A percentile compares a stretch with the other conserved stretches of the same genome.
Evolutionary conservation across 1,140 invertebrate species (phyloP).

Genomic region (Plodia interpunctella): DNA sequence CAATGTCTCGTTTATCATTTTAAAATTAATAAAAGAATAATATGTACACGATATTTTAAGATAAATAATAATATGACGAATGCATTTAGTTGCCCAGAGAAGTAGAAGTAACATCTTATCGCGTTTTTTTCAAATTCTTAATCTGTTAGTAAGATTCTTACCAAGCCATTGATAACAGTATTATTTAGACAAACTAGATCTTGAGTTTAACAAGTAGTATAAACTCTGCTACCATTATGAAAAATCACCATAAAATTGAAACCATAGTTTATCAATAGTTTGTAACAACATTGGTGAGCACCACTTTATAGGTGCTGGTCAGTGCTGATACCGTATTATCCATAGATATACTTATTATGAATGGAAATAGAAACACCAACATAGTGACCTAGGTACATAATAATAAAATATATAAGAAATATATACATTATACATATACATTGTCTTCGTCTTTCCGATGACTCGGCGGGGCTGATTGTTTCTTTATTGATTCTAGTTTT

Average conservation of each 20-base stretch:
- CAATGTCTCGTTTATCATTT: conserved; percentile 74
- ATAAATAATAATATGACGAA: conserved; percentile 54
- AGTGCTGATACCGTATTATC: conserved; percentile 52
- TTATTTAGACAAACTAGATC: conserved; percentile 74
- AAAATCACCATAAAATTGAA: conserved; percentile 51
- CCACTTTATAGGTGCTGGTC: conserved; percentile 31
- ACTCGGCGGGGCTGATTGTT: conserved; percentile 37
- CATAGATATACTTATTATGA: conserved; percentile 64
- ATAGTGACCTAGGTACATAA: conserved; percentile 69
- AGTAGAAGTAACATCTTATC: conserved; percentile 46
- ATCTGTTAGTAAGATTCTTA: conserved; percentile 67
- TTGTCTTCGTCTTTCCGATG: conserved; percentile 27
- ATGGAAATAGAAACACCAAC: conserved; percentile 73
- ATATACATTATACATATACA: conserved; percentile 39
- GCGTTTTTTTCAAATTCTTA: conserved; percentile 47
- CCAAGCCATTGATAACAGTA: conserved; percentile 77
- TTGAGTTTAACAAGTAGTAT: conserved; percentile 64
- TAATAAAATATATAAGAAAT: conserved; percentile 51
- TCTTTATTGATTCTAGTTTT: conserved; percentile 48
- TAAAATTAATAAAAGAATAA: conserved; percentile 43
- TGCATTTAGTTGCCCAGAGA: conserved; percentile 71
- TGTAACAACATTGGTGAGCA: conserved; percentile 44
- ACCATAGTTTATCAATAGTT: conserved; percentile 63
- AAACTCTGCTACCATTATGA: conserved; percentile 61
- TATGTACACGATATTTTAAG: conserved; percentile 67